Evolutionary conservation across 2,113 vertebrate species (phyloP), one percentile per base, ranked within the genome.

Genomic region (Bettongia penicillata): DNA sequence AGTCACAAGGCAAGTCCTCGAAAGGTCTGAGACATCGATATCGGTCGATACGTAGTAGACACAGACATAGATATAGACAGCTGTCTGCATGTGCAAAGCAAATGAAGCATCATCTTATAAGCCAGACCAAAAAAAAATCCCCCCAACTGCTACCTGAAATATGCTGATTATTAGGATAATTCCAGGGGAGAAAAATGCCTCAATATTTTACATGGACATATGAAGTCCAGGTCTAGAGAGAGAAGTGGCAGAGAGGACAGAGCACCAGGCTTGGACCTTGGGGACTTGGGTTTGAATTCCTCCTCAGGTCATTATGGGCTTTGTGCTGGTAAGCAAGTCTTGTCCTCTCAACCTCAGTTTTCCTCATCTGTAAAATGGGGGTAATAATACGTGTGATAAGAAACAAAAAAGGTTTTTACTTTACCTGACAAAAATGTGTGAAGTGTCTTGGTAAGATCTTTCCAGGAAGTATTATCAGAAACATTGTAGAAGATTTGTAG

Each of bases 401-500:
- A n/a, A n/a, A 77, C 7, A 84, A 77, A 1, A 9, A 25, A 23
- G 2, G 0, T 0, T 3, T 28, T 0, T 22, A n/a, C 52, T 26
- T 99, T 97, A 99, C 99, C 99, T 96, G 94, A 51, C 93, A 99
- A 98, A 97, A 99, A 99, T 0, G 95, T 48, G 0, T 96, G 96
- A 51, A 99, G 99, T 68, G 93, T 98, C 23, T 95, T 98, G n/a
- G 98, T 97, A 95, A 99, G 99, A 91, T 92, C 96, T 7, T 94
- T 98, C 99, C 99, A 99, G 97, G 98, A 99, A 9, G 93, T 94
- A 92, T 98, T 98, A 91, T 99, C 95, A 0, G 99, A 99, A 14
- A 97, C 9, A 0, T 99, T 99, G 98, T 99, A 99, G 97, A 68
- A 96, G 89, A 99, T 99, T 93, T 98, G 98, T 47, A 99, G 84